Base-by-base conservation (phyloP, 1,140 invertebrate genomes). In the Drosophila carrolli region DNA sequence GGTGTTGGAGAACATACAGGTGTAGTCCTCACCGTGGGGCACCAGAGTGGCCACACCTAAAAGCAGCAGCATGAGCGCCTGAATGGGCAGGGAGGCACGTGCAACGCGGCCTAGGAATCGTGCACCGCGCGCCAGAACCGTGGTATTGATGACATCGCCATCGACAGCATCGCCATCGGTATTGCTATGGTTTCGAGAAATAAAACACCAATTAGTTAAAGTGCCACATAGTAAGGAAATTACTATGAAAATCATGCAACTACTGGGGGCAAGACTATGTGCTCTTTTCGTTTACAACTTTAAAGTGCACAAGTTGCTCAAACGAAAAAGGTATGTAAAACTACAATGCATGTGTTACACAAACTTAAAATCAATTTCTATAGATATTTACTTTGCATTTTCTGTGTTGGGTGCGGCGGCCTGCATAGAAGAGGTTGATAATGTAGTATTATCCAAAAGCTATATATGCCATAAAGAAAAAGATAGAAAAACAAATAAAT, bases 11-110 rank as follows among this genome's bases (percentile, higher is more conserved):
- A 97, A 93, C 91, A 96, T 96, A 70, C 95, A 96, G 91, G 96
- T 96, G 91, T 98, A 97, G 83, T 98, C 96, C 93, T 97, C 96
- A 74, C 95, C 94, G 86, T 95, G 95, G 51, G 98, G 97, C 41
- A 98, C 95, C 74, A 98, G 93, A 35, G 97, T 96, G 43, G 97
- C 97, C 61, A 97, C 96, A 56, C 97, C 97, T 79, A 99, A 94
- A 78, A 98, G 94, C 60, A 98, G 93, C 78, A 98, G 93, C 94
- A 98, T 96, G 68, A 98, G 93, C 38, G 97, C 96, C 93, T 98
- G 97, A 88, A 99, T 97, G 32, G 98, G 98, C 67, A 99, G 93
- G 11, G 97, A 98, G 38, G 97, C 96, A 88, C 97, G 94, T 62
- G 98, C 94, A 59, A 98, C 98, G 85, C 98, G 95, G 67, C 96